Percentiles rank a stretch among this genome's conserved stretches.
These are phyloP conservation scores for Clistopyga incitator DNA, from an alignment of 2,888 invertebrate species.

Conservation along the genomic window DNA sequence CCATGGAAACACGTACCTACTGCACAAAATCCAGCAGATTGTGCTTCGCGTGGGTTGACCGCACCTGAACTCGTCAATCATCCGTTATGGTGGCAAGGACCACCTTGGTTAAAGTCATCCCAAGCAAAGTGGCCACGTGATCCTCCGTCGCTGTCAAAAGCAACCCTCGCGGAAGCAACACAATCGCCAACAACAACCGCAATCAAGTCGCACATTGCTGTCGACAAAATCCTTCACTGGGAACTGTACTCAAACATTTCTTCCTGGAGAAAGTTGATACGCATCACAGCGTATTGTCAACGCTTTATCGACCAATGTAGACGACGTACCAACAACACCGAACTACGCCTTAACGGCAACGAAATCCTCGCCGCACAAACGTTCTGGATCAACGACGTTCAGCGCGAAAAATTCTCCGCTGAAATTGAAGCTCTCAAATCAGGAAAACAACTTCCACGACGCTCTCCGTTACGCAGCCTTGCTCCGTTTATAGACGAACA, in stretches of 20 bases:
- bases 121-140: neutral
- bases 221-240: neutral
- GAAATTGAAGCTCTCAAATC: neutral
- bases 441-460: neutral
- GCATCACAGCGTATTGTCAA: slow-evolving; percentile 37
- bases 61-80: slow-evolving; percentile 58
- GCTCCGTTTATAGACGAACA: slow-evolving; percentile 23
- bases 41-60: slow-evolving; percentile 72
- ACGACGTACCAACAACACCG: neutral
- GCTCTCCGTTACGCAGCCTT: slow-evolving; percentile 24
- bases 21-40: slow-evolving; percentile 73
- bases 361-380: slow-evolving; percentile 13
- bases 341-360: neutral
- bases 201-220: slow-evolving; percentile 51
- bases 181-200: no score
- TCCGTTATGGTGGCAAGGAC: slow-evolving; percentile 67
- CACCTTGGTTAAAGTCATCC: no score
- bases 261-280: slow-evolving; percentile 30
- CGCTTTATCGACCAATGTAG: neutral
- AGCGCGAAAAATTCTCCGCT: neutral
- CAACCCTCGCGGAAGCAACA: slow-evolving; percentile 63
- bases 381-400: slow-evolving; percentile 25
- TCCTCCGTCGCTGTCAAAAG: slow-evolving; percentile 67
- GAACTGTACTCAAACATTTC: slow-evolving; percentile 33
- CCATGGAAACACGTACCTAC: slow-evolving; percentile 72